Conservation (phyloP, 2,113 vertebrate genomes). For the Pterocles burchelli region DNA sequence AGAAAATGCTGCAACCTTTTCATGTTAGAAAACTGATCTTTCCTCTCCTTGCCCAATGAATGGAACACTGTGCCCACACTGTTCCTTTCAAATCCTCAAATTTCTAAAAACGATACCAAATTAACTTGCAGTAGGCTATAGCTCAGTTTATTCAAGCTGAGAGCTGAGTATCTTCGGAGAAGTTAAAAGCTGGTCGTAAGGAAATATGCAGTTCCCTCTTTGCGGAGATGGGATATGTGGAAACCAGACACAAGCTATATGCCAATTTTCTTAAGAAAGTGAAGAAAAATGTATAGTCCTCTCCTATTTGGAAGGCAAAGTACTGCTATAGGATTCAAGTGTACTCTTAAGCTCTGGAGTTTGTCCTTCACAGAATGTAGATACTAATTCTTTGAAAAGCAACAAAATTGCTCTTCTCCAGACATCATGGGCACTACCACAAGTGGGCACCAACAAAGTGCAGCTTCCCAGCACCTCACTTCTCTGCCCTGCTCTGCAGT, state of each 20-base stretch:
- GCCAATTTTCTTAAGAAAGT: background rate
- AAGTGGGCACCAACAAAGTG: background rate
- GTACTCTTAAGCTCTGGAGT: accelerated
- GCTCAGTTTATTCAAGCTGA: background rate
- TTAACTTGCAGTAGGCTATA: background rate
- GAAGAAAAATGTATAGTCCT: background rate
- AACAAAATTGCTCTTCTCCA: background rate
- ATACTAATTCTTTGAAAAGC: background rate
- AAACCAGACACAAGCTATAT: background rate
- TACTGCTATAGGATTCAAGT: background rate
- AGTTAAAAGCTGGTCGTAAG: background rate
- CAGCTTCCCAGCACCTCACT: background rate
- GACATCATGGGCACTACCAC: background rate
- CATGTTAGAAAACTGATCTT: background rate
- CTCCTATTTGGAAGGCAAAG: background rate
- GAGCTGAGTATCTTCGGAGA: background rate
- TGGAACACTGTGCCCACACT: slow-evolving; percentile 23
- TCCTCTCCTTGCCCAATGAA: background rate
- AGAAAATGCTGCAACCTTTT: background rate
- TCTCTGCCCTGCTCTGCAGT: background rate
- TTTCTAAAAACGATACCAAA: background rate
- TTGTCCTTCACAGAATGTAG: background rate
- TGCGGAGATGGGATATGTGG: background rate
- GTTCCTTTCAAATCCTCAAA: slow-evolving; percentile 20
- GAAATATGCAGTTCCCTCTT: background rate